Base-by-base conservation (phyloP, 2,113 vertebrate genomes). In the Tylochromis polylepis region DNA sequence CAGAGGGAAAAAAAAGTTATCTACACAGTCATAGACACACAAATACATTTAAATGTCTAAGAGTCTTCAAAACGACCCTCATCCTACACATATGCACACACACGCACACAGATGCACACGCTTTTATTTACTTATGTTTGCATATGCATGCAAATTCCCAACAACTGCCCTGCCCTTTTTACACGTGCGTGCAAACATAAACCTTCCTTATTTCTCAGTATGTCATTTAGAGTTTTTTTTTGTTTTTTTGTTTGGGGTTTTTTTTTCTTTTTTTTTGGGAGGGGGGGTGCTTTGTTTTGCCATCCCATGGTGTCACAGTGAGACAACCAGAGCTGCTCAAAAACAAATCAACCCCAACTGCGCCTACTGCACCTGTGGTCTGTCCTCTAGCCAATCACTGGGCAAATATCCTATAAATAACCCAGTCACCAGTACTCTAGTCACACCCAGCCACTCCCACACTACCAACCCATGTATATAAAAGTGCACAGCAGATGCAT, bases 371-470 rank as follows among this genome's bases (percentile, higher is more conserved):
- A 95, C 94, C 94, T 95, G 93, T 94, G 91, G 85, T 93, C 91
- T 91, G 89, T 94, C 90, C 85, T 89, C 85, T 55, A 93, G 93
- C 92, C 94, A 95, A 96, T 96, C 95, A 94, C 95, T 91, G 94
- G 92, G 92, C 92, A 94, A 92, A 94, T 80, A 91, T 90, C 91
- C 94, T 95, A 95, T 93, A 96, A 95, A 96, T 94, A 95, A 93
- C 84, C 82, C 89, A 86, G 92, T 92, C 90, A 89, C 91, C 79
- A 80, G 84, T 49, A 65, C 88, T 90, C 85, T 70, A 89, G 89
- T 92, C 88, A 92, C 85, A 88, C 84, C 70, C 78, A 85, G 75
- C 70, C 70, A 79, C 86, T 34, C 41, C 59, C 65, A 67, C 59
- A 85, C 22, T 77, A 46, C 51, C 22, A 53, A 6, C 8, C 59